Evolutionary conservation across 2,797 vertebrate genomes (phyloP), one percentile per base, ranked within the genome.

Genomic region (Numenius phaeopus): DNA sequence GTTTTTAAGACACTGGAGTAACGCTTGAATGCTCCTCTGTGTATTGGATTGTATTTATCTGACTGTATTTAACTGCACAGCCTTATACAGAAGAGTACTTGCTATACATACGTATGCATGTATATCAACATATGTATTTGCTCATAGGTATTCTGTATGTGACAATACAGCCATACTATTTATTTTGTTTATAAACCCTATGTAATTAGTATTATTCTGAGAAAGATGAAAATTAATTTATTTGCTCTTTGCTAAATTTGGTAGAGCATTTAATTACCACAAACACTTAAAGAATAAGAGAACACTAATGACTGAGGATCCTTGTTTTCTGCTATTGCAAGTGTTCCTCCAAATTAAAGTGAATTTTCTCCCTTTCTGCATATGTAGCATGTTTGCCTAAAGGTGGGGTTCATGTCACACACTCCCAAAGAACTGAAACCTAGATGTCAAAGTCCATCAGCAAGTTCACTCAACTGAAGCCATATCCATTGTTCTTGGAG

Each of bases 1-100:
- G 71, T 54, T 96, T 95, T 87, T 71, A 80, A 92, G 88, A 80
- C 67, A 52, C 75, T 61, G 57, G 42, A 69, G 62, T 64, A 90
- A 83, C 54, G 59, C 55, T 87, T 87, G 83, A 87, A 47, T 69
- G 81, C 57, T 81, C 82, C 78, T 93, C 27, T 46, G 42, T 87
- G 90, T 78, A 65, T 81, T 90, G 79, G 83, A 72, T 57, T 92
- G 81, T 71, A 58, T 95, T 92, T 77, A 90, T 93, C 26, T 61
- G 88, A 54, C 26, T 88, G 40, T 93, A 84, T 82, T 94, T 94
- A 96, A 85, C 75, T 77, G 64, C 83, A 54, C 5, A 65, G 64
- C 57, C 78, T 92, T 46, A 54, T 16, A 29, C 30, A 71, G 67
- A 83, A 4, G 52, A 73, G 40, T n/a, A 39, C 20, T 66, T 57